Evolutionary conservation across 1,140 invertebrate genomes (phyloP), one percentile per base, ranked within the genome.

Genomic region (Leptinotarsa undecemlineata): DNA sequence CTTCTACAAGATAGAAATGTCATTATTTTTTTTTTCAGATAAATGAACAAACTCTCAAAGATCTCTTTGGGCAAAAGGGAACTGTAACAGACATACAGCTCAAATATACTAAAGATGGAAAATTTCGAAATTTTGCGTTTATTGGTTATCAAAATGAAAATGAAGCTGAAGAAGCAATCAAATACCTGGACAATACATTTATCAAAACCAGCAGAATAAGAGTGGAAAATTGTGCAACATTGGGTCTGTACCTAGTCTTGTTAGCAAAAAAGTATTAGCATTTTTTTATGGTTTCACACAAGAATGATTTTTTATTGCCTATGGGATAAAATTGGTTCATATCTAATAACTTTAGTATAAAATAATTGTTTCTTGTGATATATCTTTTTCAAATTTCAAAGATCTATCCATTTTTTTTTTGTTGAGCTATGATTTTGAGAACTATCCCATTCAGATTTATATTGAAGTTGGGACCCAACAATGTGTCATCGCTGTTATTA

Each of bases 101-200:
- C 3, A 98, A 98, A 84, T 97, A 93, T 81, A 96, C 94, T 0
- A 91, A 92, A 80, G 91, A 96, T 87, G 96, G 96, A 14, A 91
- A 92, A 82, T 98, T 98, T 86, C 88, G 97, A 78, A 91, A 93
- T 80, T 98, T 98, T 88, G 94, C 91, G 19, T 98, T 98, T 83
- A 87, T 99, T 80, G 97, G 97, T 17, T 98, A 91, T 84, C 91
- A 93, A 83, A 90, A 87, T 68, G 92, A 93, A 80, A 89, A 93
- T 74, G 91, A 96, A 84, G 96, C 96, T 0, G 74, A 89, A 72
- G 86, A 86, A 48, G 96, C 96, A 4, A 87, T 91, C 57, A 86
- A 92, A 42, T 92, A 92, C 83, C 95, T 96, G 78, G 87, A 98
- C 86, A 92, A 95, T 73, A 92, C 93, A 17, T 98, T 89, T 83